phyloP scores from a whole-genome alignment of 2,797 vertebrate species.

The Myotis pilosus region DNA sequence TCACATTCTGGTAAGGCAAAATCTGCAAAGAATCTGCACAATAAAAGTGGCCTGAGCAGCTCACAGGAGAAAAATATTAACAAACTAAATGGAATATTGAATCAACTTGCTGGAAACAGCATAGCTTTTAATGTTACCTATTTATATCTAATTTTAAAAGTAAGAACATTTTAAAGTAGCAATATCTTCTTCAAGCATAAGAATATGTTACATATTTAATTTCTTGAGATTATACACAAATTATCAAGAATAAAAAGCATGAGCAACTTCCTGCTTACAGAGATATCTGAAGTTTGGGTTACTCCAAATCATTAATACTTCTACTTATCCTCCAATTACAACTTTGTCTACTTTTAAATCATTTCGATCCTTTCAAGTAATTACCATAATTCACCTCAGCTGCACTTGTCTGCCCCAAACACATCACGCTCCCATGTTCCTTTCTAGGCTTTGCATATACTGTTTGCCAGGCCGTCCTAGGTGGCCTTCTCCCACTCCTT shows the following conservation, averaged over 20 bases:
- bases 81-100: not conserved
- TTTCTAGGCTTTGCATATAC: not conserved
- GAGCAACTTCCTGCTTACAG: not conserved
- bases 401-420: not conserved
- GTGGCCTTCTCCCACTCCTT: not conserved
- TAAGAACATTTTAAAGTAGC: not conserved
- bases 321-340: not conserved
- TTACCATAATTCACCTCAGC: not conserved
- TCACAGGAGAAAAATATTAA: not conserved
- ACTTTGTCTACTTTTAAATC: not conserved
- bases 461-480: not conserved
- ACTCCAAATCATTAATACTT: not conserved
- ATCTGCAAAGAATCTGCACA: not conserved
- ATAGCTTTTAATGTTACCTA: not conserved
- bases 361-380: conserved; percentile 12
- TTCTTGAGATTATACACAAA: conserved; percentile 21
- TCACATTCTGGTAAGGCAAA: not conserved
- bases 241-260: not conserved
- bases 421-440: not conserved
- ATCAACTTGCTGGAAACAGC: not conserved
- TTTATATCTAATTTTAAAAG: not conserved
- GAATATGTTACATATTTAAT: not conserved
- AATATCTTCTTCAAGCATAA: conserved; percentile 45
- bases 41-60: not conserved
- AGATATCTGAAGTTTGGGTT: not conserved